These are phyloP conservation scores for Pelagia noctiluca DNA, from an alignment of 30 jellyfish, hydroid and myxozoan species.

Conservation along the genomic window DNA sequence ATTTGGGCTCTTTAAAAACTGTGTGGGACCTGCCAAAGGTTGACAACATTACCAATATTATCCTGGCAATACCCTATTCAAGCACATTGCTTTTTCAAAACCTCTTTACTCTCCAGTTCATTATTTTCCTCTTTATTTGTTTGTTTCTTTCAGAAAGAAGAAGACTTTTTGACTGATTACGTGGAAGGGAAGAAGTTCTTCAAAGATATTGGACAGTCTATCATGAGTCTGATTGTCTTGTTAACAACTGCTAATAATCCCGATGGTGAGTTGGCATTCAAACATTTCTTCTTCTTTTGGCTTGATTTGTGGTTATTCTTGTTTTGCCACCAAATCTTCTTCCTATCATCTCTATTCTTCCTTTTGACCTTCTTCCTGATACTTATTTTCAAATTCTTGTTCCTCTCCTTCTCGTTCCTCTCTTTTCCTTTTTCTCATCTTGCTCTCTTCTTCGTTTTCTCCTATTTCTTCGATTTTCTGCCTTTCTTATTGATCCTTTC, in stretches of 20 bases:
- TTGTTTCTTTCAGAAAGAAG: conserved; percentile 12
- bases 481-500: no score
- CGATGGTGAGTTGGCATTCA: conserved; percentile 70
- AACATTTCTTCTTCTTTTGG: neutral
- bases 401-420: neutral
- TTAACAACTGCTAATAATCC: conserved; percentile 97
- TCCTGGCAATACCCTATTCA: neutral
- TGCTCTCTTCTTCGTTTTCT: no score
- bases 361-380: neutral
- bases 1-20: no score
- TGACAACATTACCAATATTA: no score
- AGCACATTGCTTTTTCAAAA: neutral
- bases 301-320: neutral
- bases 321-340: no score
- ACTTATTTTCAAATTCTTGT: neutral
- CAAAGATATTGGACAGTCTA: conserved; percentile 80
- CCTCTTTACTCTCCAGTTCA: no score
- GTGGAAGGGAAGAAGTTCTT: conserved; percentile 78
- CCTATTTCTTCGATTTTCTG: no score
- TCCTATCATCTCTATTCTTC: neutral
- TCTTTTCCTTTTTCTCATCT: no score
- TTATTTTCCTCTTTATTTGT: neutral
- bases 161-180: conserved; percentile 64
- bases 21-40: no score
- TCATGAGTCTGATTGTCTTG: conserved; percentile 79